Conservation (phyloP, 1,140 invertebrate species). For the Galendromus occidentalis region DNA sequence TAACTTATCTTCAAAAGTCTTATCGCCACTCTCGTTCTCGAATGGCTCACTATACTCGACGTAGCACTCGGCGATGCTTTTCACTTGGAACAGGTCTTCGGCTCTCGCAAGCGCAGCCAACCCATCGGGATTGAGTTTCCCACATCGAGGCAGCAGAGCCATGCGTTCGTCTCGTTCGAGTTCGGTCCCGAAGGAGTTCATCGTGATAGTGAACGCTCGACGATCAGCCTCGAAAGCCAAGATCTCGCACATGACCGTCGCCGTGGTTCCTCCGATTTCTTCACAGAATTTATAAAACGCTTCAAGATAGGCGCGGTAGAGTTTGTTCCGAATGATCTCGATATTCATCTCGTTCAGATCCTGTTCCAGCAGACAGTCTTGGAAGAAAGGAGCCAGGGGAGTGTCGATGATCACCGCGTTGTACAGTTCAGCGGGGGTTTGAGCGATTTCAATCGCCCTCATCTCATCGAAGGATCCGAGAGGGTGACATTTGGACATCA, state of each 20-base stretch:
- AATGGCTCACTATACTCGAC: conserved; percentile 92
- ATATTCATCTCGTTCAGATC: conserved; percentile 99
- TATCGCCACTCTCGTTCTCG: conserved; percentile 60
- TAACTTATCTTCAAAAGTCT: conserved; percentile 96
- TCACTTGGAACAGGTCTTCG: conserved; percentile 96
- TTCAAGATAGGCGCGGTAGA: conserved; percentile 92
- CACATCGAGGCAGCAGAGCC: conserved; percentile 88
- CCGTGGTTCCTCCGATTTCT: conserved; percentile 82
- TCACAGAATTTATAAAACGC: conserved; percentile 94
- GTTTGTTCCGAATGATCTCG: conserved; percentile 93
- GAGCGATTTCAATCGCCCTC: conserved; percentile 98
- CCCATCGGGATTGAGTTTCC: conserved; percentile 87
- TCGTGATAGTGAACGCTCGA: conserved; percentile 93
- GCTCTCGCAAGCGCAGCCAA: conserved; percentile 73
- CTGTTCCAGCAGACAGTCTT: conserved; percentile 96
- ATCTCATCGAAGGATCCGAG: conserved; percentile 98
- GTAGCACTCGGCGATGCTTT: conserved; percentile 91
- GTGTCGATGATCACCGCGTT: conserved; percentile 98
- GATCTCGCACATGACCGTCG: conserved; percentile 97
- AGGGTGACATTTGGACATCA: conserved; percentile 97
- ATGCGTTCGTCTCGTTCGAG: conserved; percentile 89
- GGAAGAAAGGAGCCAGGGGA: conserved; percentile 91
- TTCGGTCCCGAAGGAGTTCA: conserved; percentile 98
- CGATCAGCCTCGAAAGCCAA: conserved; percentile 98
- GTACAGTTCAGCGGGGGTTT: conserved; percentile 93